These are phyloP conservation scores for Nannoperca australis DNA, from an alignment of 2,797 vertebrate species.

Conservation along the genomic window DNA sequence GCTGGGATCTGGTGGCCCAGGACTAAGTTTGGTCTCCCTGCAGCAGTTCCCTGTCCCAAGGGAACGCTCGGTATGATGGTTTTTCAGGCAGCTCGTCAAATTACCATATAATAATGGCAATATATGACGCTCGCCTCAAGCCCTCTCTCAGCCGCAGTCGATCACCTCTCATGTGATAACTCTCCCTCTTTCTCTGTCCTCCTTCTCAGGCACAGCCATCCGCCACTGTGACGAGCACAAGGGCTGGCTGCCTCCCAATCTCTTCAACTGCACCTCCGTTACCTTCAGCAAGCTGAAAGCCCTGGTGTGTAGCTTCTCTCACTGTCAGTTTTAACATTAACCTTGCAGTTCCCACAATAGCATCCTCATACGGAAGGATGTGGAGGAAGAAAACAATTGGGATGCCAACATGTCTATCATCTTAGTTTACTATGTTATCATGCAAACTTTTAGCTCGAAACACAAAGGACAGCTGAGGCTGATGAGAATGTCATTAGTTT, in stretches of 20 bases:
- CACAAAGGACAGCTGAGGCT: not conserved
- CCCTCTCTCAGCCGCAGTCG: conserved; percentile 38
- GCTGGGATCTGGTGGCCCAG: conserved; percentile 97
- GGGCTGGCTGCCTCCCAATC: conserved; percentile 94
- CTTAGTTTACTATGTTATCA: not conserved
- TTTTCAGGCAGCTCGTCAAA: conserved; percentile 65
- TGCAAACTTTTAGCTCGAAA: not conserved
- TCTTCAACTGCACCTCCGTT: conserved; percentile 94
- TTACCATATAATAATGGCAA: conserved; percentile 75
- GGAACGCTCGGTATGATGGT: conserved; percentile 89
- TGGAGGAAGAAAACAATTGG: not conserved
- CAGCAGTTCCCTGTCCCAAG: conserved; percentile 92
- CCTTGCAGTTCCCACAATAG: not conserved
- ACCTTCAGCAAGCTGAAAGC: conserved; percentile 91
- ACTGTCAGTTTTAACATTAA: not conserved
- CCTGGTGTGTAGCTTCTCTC: conserved; percentile 82
- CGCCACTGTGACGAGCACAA: conserved; percentile 97
- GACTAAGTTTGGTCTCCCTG: conserved; percentile 95
- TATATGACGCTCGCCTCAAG: conserved; percentile 78
- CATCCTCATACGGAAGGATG: not conserved
- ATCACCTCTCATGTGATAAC: conserved; percentile 24
- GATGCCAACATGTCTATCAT: not conserved
- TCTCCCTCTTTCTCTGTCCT: conserved; percentile 23
- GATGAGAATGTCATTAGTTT: not conserved
- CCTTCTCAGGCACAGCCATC: conserved; percentile 89